Evolutionary conservation across 2,113 vertebrate species (phyloP), one percentile per base, ranked within the genome.

Genomic region (Rhea pennata): DNA sequence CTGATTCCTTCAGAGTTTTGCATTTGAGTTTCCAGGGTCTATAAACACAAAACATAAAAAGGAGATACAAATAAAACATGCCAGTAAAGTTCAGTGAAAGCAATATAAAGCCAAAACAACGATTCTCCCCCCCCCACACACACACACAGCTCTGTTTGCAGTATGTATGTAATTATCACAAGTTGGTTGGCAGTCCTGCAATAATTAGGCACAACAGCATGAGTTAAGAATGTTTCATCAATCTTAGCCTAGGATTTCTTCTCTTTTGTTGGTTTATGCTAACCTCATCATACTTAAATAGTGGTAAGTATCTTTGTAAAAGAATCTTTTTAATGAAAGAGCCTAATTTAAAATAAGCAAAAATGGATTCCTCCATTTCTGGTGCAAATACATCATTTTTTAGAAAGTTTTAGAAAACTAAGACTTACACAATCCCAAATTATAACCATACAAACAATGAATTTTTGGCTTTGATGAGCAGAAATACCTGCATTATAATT

Each of bases 161-260:
- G 44, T 81, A n/a, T 76, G 44, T 81, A n/a, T 76, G 65, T 61
- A 92, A 90, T 94, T 95, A 90, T 77, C 73, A 73, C 53, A 72
- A 90, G 33, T 31, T 92, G 51, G 66, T 92, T 94, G 70, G 85
- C 77, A 94, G 65, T 62, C 85, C 87, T 92, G 85, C 77, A 77
- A 64, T 71, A 96, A 78, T 40, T 53, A 93, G 79, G 67, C 31
- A 87, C 46, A 96, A 69, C 70, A 87, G 90, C 53, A 64, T 59
- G 51, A 94, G 69, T 85, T 83, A 95, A 89, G 73, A 91, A 96
- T 71, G 46, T 87, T 72, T 85, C 84, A 95, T 76, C 87, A 84
- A 31, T 69, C 80, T 94, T 61, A 90, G 33, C 61, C 65, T 91
- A 76, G 40, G 39, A 74, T 71, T 84, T 69, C 44, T 78, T 84